These are phyloP conservation scores for Rhincodon typus DNA, from an alignment of 2,797 vertebrate genomes.

Conservation along the genomic window DNA sequence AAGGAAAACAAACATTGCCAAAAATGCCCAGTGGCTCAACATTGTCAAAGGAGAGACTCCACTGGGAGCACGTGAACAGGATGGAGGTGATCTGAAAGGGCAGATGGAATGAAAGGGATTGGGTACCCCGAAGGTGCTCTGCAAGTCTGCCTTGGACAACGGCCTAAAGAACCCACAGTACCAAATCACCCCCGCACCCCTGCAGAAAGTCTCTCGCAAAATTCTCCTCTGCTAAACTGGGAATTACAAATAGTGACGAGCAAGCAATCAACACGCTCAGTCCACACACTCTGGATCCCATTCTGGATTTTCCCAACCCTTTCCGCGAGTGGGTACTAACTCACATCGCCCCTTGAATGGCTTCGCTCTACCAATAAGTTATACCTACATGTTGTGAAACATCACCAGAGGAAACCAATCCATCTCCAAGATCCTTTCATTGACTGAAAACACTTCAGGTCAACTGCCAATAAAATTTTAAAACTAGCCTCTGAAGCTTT, in stretches of 20 bases:
- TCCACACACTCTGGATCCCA: not conserved
- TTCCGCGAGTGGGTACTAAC: not conserved
- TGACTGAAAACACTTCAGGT: not conserved
- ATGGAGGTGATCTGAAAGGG: not conserved
- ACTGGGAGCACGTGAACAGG: not conserved
- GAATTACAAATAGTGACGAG: not conserved
- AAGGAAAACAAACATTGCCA: not conserved
- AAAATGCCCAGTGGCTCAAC: not conserved
- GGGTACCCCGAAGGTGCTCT: not conserved
- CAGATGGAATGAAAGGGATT: not conserved
- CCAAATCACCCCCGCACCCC: too few species aligned
- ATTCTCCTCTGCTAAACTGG: not conserved
- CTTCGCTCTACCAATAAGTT: not conserved
- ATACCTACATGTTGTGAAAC: not conserved
- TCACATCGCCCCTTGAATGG: not conserved
- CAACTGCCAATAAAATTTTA: not conserved
- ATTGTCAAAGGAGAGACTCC: not conserved
- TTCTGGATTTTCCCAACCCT: not conserved
- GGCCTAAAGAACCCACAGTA: not conserved
- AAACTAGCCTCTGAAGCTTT: not conserved
- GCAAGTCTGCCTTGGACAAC: not conserved
- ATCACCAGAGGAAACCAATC: not conserved
- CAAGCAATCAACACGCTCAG: not conserved
- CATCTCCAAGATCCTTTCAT: not conserved
- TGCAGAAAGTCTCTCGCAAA: not conserved